phyloP scores from a whole-genome alignment of 2,113 vertebrate genomes.

The Leptobrachium ailaonicum region DNA sequence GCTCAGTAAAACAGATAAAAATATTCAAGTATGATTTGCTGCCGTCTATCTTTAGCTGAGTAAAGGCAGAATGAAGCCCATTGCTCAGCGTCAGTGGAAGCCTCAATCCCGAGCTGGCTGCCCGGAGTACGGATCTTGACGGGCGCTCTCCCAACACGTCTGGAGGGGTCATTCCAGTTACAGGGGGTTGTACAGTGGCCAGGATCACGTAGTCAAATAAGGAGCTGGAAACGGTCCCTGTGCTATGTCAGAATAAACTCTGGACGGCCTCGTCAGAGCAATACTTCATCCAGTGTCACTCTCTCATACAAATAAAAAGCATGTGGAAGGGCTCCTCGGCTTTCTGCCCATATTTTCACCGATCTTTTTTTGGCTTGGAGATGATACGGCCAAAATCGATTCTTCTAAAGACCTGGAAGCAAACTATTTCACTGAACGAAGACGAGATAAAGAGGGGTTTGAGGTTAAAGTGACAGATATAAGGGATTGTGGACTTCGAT shows the following conservation, averaged over 20 bases:
- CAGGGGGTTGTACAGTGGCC: slow-evolving; percentile 17
- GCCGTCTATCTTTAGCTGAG: no score
- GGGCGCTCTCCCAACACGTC: background rate
- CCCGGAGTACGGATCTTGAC: background rate
- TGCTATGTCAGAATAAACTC: slow-evolving; percentile 34
- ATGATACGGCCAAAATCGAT: no score
- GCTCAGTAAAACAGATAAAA: no score
- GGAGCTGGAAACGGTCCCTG: slow-evolving; percentile 14
- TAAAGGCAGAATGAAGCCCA: no score
- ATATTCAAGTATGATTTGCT: no score
- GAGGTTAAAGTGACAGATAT: no score
- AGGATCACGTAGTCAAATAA: background rate
- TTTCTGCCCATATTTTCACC: background rate
- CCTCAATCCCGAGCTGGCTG: background rate
- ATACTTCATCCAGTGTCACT: slow-evolving; percentile 21
- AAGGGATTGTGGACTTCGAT: no score
- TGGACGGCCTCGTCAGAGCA: slow-evolving; percentile 25
- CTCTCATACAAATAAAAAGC: background rate
- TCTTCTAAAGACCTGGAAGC: no score
- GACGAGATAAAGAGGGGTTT: no score
- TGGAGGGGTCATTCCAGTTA: slow-evolving; percentile 11
- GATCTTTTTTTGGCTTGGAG: background rate
- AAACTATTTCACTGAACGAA: no score
- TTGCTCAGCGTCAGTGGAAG: background rate
- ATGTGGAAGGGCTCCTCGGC: background rate